These are phyloP conservation scores for Sebastes taczanowskii DNA, from an alignment of 2,797 vertebrate genomes.

Conservation along the genomic window DNA sequence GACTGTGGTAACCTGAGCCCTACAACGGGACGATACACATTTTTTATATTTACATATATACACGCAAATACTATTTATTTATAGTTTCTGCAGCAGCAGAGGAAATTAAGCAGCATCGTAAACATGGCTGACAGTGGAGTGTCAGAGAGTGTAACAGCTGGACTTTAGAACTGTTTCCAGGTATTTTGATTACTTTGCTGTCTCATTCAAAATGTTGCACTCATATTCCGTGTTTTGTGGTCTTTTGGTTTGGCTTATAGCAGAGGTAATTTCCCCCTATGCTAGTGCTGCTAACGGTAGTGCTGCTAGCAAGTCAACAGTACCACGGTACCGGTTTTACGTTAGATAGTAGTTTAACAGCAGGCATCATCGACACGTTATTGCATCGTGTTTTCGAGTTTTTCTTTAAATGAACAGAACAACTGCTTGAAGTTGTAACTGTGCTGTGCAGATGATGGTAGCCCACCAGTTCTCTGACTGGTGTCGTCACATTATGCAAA, in stretches of 20 bases:
- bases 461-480: background rate
- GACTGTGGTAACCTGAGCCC: no score
- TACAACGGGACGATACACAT: constrained; percentile 29
- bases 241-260: background rate
- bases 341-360: background rate
- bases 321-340: no score
- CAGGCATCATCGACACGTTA: background rate
- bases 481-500: constrained; percentile 15
- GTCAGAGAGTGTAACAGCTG: constrained; percentile 49
- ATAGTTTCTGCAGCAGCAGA: constrained; percentile 11
- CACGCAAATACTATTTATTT: no score
- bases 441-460: background rate
- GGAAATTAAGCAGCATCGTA: constrained; percentile 56
- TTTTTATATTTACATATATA: no score
- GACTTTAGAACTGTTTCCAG: background rate
- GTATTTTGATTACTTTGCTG: background rate
- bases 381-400: constrained; percentile 66
- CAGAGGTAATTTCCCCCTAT: background rate
- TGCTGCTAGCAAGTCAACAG: constrained; percentile 13
- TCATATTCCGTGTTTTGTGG: background rate
- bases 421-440: background rate
- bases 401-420: background rate
- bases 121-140: constrained; percentile 83
- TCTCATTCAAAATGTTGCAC: background rate
- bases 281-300: constrained; percentile 66